phyloP scores from a whole-genome alignment of 2,797 vertebrate species.

The Pterois miles region DNA sequence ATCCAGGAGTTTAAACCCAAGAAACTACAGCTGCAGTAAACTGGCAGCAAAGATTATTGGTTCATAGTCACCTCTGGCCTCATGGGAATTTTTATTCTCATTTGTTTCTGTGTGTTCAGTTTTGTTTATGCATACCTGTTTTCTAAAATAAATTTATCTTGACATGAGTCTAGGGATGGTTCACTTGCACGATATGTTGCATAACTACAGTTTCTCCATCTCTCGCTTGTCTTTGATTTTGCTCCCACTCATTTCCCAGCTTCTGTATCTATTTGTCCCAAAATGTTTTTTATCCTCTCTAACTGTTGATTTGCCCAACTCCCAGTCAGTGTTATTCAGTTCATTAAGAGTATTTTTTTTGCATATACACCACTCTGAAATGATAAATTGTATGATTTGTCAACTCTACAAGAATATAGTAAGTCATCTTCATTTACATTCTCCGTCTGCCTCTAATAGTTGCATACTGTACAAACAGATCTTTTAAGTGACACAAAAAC shows the following conservation, averaged over 20 bases:
- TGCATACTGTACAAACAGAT: not conserved
- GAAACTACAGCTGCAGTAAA: not conserved
- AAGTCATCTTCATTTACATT: not conserved
- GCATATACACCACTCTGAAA: not conserved
- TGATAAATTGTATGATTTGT: not conserved
- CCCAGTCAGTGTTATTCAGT: too few relatives aligned
- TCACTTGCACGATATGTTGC: slow-evolving; percentile 36
- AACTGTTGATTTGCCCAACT: not conserved
- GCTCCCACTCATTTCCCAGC: not conserved
- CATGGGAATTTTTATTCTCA: not conserved
- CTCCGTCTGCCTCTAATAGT: not conserved
- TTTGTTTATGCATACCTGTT: slow-evolving; percentile 10
- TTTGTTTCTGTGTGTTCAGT: not conserved
- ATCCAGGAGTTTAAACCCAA: not conserved
- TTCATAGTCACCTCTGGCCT: not conserved
- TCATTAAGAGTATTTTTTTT: too few relatives aligned
- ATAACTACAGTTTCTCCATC: slow-evolving; percentile 5
- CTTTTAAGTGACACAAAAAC: not conserved
- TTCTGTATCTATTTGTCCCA: not conserved
- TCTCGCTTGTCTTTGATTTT: slow-evolving; percentile 6
- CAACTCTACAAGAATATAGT: not conserved
- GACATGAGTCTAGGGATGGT: not conserved
- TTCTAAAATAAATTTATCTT: slow-evolving; percentile 9
- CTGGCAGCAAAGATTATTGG: not conserved
- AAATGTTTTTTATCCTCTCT: not conserved